Evolutionary conservation across 2,888 invertebrate genomes (phyloP), one percentile per base, ranked within the genome.

Genomic region (Cyaniris semiargus): DNA sequence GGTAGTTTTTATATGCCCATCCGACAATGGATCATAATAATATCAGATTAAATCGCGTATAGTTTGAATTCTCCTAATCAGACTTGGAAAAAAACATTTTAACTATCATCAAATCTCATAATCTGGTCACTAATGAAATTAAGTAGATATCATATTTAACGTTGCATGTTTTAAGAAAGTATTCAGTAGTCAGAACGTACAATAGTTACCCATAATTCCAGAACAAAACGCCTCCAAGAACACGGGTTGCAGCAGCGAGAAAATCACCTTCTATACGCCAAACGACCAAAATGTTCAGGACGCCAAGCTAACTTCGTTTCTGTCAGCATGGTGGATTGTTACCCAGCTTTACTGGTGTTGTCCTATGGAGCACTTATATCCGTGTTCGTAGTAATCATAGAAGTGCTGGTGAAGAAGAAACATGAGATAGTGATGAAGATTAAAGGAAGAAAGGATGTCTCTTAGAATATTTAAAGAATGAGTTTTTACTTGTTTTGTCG

Each of bases 271-370:
- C 88, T 96, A 44, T 96, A 96, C 84, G 95, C 95, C 38, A 95
- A 94, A 79, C 95, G 95, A 82, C 96, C 96, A 0, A 90, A 90
- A 80, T 96, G 96, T 82, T 88, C 90, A 0, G 95, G 95, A 7
- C 95, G 96, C 81, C 91, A 89, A 58, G 94, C 94, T 0, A 93
- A 90, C 80, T 96, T 96, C 83, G 92, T 96, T 21, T 96, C 95
- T 53, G 96, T 96, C 58, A 95, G 95, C 80, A 92, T 96, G 85
- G 94, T 95, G 0, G 96, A 96, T 83, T 95, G 95, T 80, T 95
- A 95, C 82, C 93, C 93, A 0, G 92, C 92, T 0, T 77, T 94
- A 4, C 81, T 93, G 1, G 88, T 92, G 48, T 80, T 94, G 1
- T 85, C 86, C 0, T 93, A 93, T 80, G 93, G 93, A 38, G 78